These are phyloP conservation scores for Anarsia innoxiella DNA, from an alignment of 2,888 invertebrate species.

Conservation along the genomic window DNA sequence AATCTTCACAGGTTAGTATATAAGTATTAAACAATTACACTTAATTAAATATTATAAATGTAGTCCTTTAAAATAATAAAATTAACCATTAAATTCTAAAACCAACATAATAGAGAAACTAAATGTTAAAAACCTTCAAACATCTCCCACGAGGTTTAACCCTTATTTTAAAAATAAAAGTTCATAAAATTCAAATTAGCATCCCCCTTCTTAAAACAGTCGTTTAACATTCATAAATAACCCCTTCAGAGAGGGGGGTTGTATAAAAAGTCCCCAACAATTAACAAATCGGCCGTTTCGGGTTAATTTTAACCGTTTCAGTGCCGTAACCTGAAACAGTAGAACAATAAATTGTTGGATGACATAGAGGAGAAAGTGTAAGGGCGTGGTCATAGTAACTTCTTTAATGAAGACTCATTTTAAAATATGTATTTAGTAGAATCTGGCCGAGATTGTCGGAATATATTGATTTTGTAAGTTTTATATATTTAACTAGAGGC, in stretches of 20 bases:
- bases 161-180: conserved; percentile 55
- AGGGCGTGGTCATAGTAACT: conserved; percentile 19
- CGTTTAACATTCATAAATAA: conserved; percentile 70
- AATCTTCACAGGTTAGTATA: no score
- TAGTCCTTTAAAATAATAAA: no score
- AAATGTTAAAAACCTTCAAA: no score
- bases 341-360: conserved; percentile 57
- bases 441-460: not conserved
- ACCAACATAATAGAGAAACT: no score
- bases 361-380: conserved; percentile 32
- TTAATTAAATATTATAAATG: no score
- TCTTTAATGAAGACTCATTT: no score
- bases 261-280: conserved; percentile 64
- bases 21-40: no score
- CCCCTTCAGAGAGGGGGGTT: conserved; percentile 39
- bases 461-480: not conserved
- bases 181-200: conserved; percentile 71
- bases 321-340: conserved; percentile 48
- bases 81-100: no score
- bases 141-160: conserved; percentile 19
- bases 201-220: conserved; percentile 55
- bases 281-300: conserved; percentile 68
- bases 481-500: no score
- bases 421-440: not conserved
- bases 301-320: conserved; percentile 65